Evolutionary conservation across 2,113 vertebrate genomes (phyloP).

Genomic region (Passer montanus): DNA sequence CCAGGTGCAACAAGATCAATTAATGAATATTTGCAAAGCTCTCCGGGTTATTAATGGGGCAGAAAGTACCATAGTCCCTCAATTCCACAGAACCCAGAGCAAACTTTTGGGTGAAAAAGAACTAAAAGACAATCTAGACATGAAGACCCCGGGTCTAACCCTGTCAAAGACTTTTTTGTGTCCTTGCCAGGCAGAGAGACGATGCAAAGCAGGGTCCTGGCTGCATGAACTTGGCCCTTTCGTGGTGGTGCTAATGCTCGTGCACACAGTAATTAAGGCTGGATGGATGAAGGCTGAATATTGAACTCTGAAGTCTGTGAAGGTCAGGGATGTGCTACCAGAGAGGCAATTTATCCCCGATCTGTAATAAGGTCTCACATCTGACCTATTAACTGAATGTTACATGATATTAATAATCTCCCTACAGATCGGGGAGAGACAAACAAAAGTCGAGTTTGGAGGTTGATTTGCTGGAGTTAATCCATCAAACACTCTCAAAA

Average conservation of each 20-base stretch:
- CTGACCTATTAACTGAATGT: constrained; percentile 63
- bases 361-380: constrained; percentile 57
- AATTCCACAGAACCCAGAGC: neutral
- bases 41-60: neutral
- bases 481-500: neutral
- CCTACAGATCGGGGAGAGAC: constrained; percentile 20
- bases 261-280: constrained; percentile 44
- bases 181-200: neutral
- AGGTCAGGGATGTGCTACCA: constrained; percentile 13
- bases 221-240: neutral
- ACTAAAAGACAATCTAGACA: neutral
- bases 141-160: rapidly evolving
- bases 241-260: neutral
- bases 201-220: neutral
- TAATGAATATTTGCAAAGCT: neutral
- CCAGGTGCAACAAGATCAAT: neutral
- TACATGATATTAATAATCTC: constrained; percentile 65
- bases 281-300: constrained; percentile 35
- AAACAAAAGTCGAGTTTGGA: constrained; percentile 15
- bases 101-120: neutral
- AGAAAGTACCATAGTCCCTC: neutral
- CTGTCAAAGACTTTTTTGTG: neutral
- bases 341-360: constrained; percentile 49
- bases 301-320: constrained; percentile 51
- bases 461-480: constrained; percentile 11